Base-by-base conservation (phyloP, 2,888 invertebrate genomes). In the Aplocera efformata region DNA sequence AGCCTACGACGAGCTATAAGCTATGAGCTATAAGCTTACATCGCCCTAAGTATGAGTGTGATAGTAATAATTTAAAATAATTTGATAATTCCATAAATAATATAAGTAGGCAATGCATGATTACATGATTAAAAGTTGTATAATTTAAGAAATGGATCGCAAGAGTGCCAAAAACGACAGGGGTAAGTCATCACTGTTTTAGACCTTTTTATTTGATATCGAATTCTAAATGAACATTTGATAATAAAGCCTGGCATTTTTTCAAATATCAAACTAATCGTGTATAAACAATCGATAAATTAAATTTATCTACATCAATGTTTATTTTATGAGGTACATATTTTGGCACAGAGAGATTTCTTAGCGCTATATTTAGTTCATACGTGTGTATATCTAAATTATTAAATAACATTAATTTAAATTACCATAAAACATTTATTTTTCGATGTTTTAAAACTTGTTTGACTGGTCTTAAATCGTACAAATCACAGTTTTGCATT, bases 301-400 rank as follows among this genome's bases (percentile, higher is more conserved):
- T 79, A 73, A 40, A 66, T 79, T 82, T 84, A 85, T 77, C 83
- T 85, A 86, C 70, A 76, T 79, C 77, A 75, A 67, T 75, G 79
- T 82, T 79, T 81, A 86, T 61, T 90, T 89, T 79, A 91, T 92
- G 92, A 93, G 93, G 93, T 93, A 93, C 92, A 91, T 90, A 90
- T 92, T 92, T 93, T 93, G 93, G 93, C 93, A 93, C 93, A 92
- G 91, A 91, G 91, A 91, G 91, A 91, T 89, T 90, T 76, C 84
- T 85, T 86, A 85, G 54, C 73, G 61, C 79, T 84, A 83, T 67
- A 30, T 48, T 46, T 79, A 72, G 88, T 88, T 73, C 85, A 78
- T 75, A 79, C 73, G 71, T 79, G 77, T 73, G 78, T 80, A 80
- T 76, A 78, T 79, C 74, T 73, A 72, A 43, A 70, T 60, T 67